phyloP scores from a whole-genome alignment of 2,113 vertebrate genomes.

The Channa maculata region DNA sequence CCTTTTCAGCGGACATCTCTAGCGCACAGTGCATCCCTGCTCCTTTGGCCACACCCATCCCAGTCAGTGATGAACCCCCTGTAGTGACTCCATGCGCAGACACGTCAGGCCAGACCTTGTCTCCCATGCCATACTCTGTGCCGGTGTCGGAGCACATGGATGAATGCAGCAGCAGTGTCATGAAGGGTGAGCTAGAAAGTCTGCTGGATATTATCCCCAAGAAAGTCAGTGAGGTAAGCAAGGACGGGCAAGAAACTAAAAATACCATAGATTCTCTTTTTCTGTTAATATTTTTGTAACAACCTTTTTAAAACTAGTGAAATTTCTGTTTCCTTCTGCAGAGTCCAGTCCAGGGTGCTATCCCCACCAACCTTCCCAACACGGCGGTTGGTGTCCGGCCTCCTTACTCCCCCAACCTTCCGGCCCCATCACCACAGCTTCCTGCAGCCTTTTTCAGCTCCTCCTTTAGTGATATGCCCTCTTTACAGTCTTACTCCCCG shows the following conservation, averaged over 20 bases:
- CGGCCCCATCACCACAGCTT: conserved; percentile 86
- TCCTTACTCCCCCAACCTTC: conserved; percentile 87
- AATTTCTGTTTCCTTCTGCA: conserved; percentile 31
- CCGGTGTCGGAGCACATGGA: conserved; percentile 91
- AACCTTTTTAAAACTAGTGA: no score
- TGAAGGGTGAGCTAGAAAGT: conserved; percentile 91
- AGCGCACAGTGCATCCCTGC: conserved; percentile 87
- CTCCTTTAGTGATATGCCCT: conserved; percentile 73
- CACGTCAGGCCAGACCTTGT: conserved; percentile 81
- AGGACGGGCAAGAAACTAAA: accelerated
- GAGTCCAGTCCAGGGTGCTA: conserved; percentile 90
- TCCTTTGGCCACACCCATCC: conserved; percentile 84
- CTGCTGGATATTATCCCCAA: conserved; percentile 91
- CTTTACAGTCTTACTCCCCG: conserved; percentile 85
- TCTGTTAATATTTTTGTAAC: background rate
- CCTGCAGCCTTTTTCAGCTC: conserved; percentile 84
- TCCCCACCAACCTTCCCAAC: conserved; percentile 91
- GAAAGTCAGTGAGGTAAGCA: conserved; percentile 88
- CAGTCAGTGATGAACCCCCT: conserved; percentile 85
- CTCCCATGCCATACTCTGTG: conserved; percentile 83
- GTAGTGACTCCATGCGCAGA: conserved; percentile 78
- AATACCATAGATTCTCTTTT: accelerated
- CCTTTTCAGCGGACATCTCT: conserved; percentile 68
- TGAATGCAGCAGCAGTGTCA: conserved; percentile 88
- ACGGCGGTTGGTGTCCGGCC: conserved; percentile 87